phyloP scores from a whole-genome alignment of 2,888 invertebrate species.

The Drosophila yooni region DNA sequence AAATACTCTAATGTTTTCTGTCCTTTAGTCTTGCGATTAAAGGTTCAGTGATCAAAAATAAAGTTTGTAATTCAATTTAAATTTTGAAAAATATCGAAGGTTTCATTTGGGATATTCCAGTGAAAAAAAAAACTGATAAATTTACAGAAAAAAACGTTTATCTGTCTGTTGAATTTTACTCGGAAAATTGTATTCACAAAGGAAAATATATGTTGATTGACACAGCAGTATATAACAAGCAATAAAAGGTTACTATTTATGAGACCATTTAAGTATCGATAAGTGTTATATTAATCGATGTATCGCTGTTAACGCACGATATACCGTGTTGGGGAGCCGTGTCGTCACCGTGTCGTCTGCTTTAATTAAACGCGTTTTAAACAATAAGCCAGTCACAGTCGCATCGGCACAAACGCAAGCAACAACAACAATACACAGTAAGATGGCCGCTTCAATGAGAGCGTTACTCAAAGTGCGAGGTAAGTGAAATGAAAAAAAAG shows the following conservation, averaged over 20 bases:
- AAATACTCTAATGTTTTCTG: constrained; percentile 34
- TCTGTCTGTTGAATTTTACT: background rate
- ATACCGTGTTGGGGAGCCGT: constrained; percentile 23
- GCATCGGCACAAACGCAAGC: constrained; percentile 59
- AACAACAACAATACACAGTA: constrained; percentile 57
- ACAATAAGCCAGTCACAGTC: constrained; percentile 52
- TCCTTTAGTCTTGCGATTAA: constrained; percentile 61
- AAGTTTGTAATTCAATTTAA: background rate
- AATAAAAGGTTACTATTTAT: background rate
- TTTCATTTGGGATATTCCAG: background rate
- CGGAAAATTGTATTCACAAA: background rate
- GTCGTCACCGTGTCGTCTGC: constrained; percentile 58
- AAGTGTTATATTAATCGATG: constrained; percentile 8
- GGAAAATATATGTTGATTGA: background rate
- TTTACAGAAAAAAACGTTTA: background rate
- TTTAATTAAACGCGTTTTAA: constrained; percentile 77
- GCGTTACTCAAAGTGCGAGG: constrained; percentile 87
- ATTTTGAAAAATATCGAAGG: background rate
- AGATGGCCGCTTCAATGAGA: constrained; percentile 87
- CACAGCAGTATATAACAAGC: background rate
- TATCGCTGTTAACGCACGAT: constrained; percentile 20
- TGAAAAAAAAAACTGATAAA: background rate
- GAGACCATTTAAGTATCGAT: background rate
- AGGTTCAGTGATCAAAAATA: constrained; percentile 46
- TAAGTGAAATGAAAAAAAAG: constrained; percentile 79